These are phyloP conservation scores for Crenichthys baileyi DNA, from an alignment of 2,797 vertebrate species.

Conservation along the genomic window DNA sequence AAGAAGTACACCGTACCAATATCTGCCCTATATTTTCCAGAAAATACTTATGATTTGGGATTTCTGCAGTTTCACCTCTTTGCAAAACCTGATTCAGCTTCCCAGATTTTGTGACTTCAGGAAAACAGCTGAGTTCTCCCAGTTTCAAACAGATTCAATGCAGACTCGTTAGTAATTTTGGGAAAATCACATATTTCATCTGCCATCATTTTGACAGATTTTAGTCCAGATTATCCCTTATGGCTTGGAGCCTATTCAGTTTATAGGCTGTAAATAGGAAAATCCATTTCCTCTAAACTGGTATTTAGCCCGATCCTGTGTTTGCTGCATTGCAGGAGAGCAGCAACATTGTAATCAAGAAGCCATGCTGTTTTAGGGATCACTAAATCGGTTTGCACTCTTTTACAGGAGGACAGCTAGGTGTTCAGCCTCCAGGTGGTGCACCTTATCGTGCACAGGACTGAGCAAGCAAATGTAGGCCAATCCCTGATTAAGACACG, in stretches of 20 bases:
- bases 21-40: neutral
- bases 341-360: neutral
- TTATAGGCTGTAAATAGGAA: constrained; percentile 30
- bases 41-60: neutral
- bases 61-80: neutral
- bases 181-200: constrained; percentile 6
- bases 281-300: constrained; percentile 45
- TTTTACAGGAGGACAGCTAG: constrained; percentile 31
- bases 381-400: constrained; percentile 43
- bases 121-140: neutral
- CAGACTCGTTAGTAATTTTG: neutral
- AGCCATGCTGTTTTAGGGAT: neutral
- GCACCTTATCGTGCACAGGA: constrained; percentile 56
- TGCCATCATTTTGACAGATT: constrained; percentile 21
- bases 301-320: constrained; percentile 26
- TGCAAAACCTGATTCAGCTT: neutral
- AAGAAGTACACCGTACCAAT: neutral
- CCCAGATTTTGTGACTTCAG: neutral
- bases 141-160: neutral
- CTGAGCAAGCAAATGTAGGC: constrained; percentile 63
- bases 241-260: constrained; percentile 28
- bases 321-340: constrained; percentile 18
- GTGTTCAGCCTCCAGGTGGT: constrained; percentile 58
- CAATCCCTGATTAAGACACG: constrained; percentile 75
- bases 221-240: constrained; percentile 36